Evolutionary conservation across 2,113 vertebrate species (phyloP).

Genomic region (Hemibagrus wyckioides): DNA sequence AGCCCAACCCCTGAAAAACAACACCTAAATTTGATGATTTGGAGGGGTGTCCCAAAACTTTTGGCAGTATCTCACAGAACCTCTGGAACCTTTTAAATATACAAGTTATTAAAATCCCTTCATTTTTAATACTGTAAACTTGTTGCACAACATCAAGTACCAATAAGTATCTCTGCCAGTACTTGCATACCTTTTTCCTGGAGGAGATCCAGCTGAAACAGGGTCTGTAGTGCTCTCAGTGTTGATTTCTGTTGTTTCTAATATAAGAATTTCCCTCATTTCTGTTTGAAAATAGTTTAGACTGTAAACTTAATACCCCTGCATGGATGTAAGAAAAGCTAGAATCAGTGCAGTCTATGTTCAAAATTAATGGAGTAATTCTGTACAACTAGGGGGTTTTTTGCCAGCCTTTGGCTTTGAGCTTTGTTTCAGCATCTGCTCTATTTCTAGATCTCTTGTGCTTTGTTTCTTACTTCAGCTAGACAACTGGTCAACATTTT

Average conservation of each 20-base stretch:
- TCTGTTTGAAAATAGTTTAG: neutral
- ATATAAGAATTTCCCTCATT: constrained; percentile 11
- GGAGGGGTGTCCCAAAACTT: no score
- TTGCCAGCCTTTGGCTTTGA: constrained; percentile 36
- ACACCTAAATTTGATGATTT: no score
- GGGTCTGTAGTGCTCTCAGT: constrained; percentile 48
- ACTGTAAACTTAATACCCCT: constrained; percentile 27
- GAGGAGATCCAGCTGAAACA: constrained; percentile 57
- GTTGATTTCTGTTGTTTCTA: constrained; percentile 27
- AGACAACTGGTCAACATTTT: no score
- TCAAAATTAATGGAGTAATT: constrained; percentile 15
- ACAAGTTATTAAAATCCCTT: constrained; percentile 46
- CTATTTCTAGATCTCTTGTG: neutral
- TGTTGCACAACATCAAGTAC: constrained; percentile 46
- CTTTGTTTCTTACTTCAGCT: neutral
- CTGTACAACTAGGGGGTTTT: constrained; percentile 15
- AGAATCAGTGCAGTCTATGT: constrained; percentile 16
- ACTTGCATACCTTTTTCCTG: constrained; percentile 39
- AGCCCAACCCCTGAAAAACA: no score
- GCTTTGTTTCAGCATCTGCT: neutral
- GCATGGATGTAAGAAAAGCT: constrained; percentile 42
- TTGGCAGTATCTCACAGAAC: no score
- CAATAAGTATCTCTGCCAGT: constrained; percentile 53
- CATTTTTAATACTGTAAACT: constrained; percentile 50
- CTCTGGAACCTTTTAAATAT: neutral